A percentile compares a stretch with the other conserved stretches of the same genome.
These are phyloP conservation scores for Dryadula phaetusa DNA, from an alignment of 2,888 invertebrate species.

Conservation along the genomic window DNA sequence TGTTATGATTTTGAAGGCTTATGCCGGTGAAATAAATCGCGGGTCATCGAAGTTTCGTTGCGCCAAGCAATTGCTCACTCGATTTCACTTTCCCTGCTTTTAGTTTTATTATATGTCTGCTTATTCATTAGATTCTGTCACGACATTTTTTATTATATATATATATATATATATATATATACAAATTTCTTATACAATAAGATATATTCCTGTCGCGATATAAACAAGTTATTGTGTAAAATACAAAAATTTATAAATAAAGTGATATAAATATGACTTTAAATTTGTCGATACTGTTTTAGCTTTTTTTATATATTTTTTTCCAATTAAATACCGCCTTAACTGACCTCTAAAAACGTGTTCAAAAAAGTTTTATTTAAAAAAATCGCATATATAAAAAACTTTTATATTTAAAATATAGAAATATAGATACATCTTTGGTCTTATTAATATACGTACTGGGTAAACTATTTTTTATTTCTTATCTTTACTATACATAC, in stretches of 20 bases:
- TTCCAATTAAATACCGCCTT: no score
- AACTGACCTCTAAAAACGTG: no score
- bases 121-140: slow-evolving; percentile 58
- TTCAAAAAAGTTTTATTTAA: no score
- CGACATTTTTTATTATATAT: slow-evolving; percentile 49
- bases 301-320: no score
- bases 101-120: slow-evolving; percentile 27
- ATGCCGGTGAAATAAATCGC: slow-evolving; percentile 74
- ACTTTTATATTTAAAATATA: no score
- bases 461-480: no score
- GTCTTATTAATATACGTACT: no score
- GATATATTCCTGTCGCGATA: slow-evolving; percentile 11
- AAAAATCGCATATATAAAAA: no score
- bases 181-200: background rate
- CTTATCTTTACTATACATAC: no score
- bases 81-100: slow-evolving; percentile 65
- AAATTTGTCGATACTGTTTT: no score
- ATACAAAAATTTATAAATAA: background rate
- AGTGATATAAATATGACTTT: background rate
- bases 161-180: background rate
- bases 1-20: slow-evolving; percentile 75
- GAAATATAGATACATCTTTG: no score
- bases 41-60: slow-evolving; percentile 70
- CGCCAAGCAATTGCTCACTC: slow-evolving; percentile 62
- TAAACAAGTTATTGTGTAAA: background rate